Conservation (phyloP, 2,888 invertebrate species). For the Drosophila paranaensis region DNA sequence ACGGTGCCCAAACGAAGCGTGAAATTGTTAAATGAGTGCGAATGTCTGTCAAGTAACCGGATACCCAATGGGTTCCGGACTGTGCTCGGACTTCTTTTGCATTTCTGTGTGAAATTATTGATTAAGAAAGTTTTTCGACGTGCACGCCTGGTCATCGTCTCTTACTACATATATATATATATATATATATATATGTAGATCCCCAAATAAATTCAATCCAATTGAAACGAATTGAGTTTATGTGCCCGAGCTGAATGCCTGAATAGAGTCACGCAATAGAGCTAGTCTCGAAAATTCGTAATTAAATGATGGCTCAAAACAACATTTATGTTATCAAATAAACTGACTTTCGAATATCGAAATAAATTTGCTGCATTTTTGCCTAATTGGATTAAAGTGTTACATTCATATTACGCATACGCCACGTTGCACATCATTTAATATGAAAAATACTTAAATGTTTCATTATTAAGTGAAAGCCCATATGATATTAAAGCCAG, state of each 20-base stretch:
- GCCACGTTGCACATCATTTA: conserved; percentile 18
- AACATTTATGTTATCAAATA: conserved; percentile 5
- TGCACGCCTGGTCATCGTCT: conserved; percentile 48
- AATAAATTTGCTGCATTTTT: not conserved
- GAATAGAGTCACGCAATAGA: conserved; percentile 41
- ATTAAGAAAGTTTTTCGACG: conserved; percentile 65
- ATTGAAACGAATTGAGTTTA: conserved; percentile 49
- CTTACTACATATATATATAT: not conserved
- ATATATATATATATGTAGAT: conserved; percentile 14
- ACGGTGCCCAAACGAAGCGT: conserved; percentile 76
- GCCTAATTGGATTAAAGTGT: not conserved
- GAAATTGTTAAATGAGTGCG: conserved; percentile 81
- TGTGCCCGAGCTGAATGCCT: conserved; percentile 36
- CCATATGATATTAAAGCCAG: not conserved
- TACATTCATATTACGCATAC: conserved; percentile 9
- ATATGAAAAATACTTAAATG: conserved; percentile 10
- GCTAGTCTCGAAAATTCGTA: conserved; percentile 23
- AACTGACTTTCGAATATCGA: not conserved
- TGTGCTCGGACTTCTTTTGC: conserved; percentile 18
- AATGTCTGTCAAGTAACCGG: conserved; percentile 39
- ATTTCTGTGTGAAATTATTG: conserved; percentile 66
- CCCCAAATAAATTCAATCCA: conserved; percentile 25
- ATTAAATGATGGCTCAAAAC: conserved; percentile 27
- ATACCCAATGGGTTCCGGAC: not conserved
- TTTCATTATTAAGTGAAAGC: not conserved